Evolutionary conservation across 2,113 vertebrate genomes (phyloP).

Genomic region (Oostethus manadensis): DNA sequence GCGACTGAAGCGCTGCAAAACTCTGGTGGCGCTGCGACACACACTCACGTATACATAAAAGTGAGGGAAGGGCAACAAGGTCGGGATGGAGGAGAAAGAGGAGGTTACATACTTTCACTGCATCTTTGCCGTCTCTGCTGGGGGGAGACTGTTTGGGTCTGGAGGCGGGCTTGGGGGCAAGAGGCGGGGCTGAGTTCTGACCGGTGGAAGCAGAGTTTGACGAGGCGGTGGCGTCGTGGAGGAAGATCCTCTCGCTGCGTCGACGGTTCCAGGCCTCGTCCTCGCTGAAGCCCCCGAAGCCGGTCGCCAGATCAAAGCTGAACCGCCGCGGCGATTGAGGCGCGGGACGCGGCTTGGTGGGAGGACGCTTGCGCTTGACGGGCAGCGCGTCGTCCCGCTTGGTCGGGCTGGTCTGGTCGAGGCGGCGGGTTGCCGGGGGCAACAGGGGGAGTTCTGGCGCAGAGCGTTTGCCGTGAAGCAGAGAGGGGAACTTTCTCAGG

Average conservation of each 20-base stretch:
- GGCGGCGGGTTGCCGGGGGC: slow-evolving; percentile 44
- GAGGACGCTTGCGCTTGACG: slow-evolving; percentile 76
- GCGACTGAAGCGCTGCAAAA: slow-evolving; percentile 56
- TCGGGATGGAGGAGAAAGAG: slow-evolving; percentile 15
- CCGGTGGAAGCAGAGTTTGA: slow-evolving; percentile 15
- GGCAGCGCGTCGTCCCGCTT: slow-evolving; percentile 78
- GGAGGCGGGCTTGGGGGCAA: slow-evolving; percentile 71
- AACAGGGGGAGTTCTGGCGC: slow-evolving; percentile 70
- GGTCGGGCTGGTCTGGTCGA: slow-evolving; percentile 62
- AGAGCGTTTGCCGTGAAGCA: slow-evolving; percentile 84
- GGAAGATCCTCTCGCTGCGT: slow-evolving; percentile 93
- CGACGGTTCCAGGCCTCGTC: slow-evolving; percentile 90
- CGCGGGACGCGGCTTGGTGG: slow-evolving; percentile 71
- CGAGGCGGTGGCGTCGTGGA: slow-evolving; percentile 80
- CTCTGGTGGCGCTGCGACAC: slow-evolving; percentile 50
- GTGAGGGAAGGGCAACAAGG: slow-evolving; percentile 4
- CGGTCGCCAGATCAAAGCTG: slow-evolving; percentile 79
- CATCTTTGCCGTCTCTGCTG: slow-evolving; percentile 74
- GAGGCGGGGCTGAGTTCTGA: slow-evolving; percentile 27
- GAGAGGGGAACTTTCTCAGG: slow-evolving; percentile 78
- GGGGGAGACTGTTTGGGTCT: slow-evolving; percentile 71
- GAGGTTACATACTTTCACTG: slow-evolving; percentile 59
- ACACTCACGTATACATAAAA: slow-evolving; percentile 3
- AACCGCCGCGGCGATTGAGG: slow-evolving; percentile 76
- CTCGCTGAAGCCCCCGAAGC: slow-evolving; percentile 73